Conservation (phyloP, 2,888 invertebrate genomes). For the Callyntrura sp. region DNA sequence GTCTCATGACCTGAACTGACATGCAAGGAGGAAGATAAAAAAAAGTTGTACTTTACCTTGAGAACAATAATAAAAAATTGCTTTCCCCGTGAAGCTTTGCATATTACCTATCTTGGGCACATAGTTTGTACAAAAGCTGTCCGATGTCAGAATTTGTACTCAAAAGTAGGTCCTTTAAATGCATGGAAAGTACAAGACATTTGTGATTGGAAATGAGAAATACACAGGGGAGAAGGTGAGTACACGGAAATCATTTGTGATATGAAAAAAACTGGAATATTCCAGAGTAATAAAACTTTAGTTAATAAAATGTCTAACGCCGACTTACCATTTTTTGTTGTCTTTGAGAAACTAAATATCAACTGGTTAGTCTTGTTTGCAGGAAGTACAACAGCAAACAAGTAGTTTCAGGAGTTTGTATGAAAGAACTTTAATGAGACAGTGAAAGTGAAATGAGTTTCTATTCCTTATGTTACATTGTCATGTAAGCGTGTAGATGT, state of each 20-base stretch:
- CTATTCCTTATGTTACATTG: too few species aligned
- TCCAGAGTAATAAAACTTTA: not conserved
- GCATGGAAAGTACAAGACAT: not conserved
- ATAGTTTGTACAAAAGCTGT: not conserved
- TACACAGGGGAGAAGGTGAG: not conserved
- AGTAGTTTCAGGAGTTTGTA: too few species aligned
- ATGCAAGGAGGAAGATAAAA: slow-evolving; percentile 23
- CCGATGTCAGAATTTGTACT: not conserved
- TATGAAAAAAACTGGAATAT: slow-evolving; percentile 26
- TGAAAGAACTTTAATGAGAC: too few species aligned
- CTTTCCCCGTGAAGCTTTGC: slow-evolving; percentile 3
- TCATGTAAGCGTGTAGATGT: too few species aligned
- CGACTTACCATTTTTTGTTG: not conserved
- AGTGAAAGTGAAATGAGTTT: too few species aligned
- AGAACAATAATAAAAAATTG: slow-evolving; percentile 9
- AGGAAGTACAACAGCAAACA: not conserved
- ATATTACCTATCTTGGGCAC: not conserved
- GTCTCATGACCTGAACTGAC: slow-evolving; percentile 45
- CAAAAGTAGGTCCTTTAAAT: slow-evolving; percentile 50
- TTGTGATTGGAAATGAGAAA: slow-evolving; percentile 30
- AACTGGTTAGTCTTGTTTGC: not conserved
- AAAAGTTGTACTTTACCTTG: slow-evolving; percentile 49
- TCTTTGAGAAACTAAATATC: not conserved
- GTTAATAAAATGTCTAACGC: not conserved
- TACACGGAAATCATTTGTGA: not conserved